Conservation (phyloP, 1,140 invertebrate genomes). For the Diachasma alloeum region DNA sequence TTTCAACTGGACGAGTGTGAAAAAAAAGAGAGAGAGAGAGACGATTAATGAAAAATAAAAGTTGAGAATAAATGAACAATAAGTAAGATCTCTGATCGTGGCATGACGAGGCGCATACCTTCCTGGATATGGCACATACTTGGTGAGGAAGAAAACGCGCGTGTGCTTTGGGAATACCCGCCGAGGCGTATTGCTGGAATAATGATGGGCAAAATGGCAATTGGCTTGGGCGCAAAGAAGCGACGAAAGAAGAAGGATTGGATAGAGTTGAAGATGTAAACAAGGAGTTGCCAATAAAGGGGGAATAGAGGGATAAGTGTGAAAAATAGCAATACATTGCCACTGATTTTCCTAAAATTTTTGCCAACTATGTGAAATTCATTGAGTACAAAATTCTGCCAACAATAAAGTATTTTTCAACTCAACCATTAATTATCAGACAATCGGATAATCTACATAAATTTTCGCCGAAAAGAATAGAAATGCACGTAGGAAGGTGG, state of each 20-base stretch:
- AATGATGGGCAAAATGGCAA: conserved; percentile 40
- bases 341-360: not conserved
- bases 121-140: conserved; percentile 42
- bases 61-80: conserved; percentile 13
- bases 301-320: not conserved
- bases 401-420: too few relatives aligned
- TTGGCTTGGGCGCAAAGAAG: conserved; percentile 23
- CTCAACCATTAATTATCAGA: not conserved
- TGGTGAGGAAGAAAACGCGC: not conserved
- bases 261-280: not conserved
- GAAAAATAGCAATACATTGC: not conserved
- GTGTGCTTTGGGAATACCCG: conserved; percentile 39
- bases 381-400: too few relatives aligned
- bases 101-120: conserved; percentile 51
- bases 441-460: not conserved
- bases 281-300: conserved; percentile 2
- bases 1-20: not conserved
- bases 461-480: not conserved
- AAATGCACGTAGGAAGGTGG: conserved; percentile 16
- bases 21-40: not conserved
- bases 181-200: conserved; percentile 32
- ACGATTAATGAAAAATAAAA: not conserved
- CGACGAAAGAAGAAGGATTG: conserved; percentile 23
- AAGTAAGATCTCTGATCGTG: conserved; percentile 35
- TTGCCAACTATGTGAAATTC: too few relatives aligned